These are phyloP conservation scores for Latrodectus geometricus DNA, from an alignment of 1,140 invertebrate species.

Conservation along the genomic window DNA sequence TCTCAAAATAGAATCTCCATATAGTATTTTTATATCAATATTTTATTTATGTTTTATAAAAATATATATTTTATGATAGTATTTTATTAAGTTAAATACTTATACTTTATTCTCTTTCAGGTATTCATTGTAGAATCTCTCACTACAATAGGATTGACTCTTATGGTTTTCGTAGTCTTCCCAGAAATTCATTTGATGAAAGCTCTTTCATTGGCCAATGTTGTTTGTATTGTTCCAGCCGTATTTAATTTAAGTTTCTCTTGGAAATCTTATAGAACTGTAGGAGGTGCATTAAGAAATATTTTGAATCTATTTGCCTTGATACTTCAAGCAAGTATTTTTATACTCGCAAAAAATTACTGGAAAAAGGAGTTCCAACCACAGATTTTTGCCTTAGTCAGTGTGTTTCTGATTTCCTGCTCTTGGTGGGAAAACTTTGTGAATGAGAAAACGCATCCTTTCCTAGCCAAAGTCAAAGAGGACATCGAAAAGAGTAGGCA, in stretches of 20 bases:
- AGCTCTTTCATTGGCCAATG: slow-evolving; percentile 93
- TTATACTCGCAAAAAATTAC: slow-evolving; percentile 71
- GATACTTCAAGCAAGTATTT: slow-evolving; percentile 79
- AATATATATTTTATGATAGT: too few species aligned
- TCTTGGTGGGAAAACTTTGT: slow-evolving; percentile 99
- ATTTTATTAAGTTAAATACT: too few species aligned
- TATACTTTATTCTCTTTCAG: too few species aligned
- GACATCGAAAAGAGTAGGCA: slow-evolving; percentile 83
- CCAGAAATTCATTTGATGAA: slow-evolving; percentile 92
- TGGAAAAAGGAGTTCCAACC: neutral
- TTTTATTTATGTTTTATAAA: too few species aligned
- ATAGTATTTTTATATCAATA: too few species aligned
- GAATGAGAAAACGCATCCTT: slow-evolving; percentile 69
- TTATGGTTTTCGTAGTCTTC: slow-evolving; percentile 87
- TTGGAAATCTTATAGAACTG: slow-evolving; percentile 79
- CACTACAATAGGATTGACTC: slow-evolving; percentile 84
- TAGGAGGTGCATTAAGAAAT: slow-evolving; percentile 81
- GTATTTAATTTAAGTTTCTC: slow-evolving; percentile 82
- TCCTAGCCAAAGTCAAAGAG: slow-evolving; percentile 77
- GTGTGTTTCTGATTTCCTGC: slow-evolving; percentile 87
- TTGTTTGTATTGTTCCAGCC: slow-evolving; percentile 88
- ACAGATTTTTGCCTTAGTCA: slow-evolving; percentile 75
- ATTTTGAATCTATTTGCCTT: slow-evolving; percentile 70
- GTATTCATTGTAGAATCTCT: slow-evolving; percentile 81
- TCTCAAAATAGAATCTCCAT: too few species aligned